Percentiles rank a stretch among this genome's conserved stretches.
Conservation (phyloP, 2,888 invertebrate genomes). For the Baccha elongata region DNA sequence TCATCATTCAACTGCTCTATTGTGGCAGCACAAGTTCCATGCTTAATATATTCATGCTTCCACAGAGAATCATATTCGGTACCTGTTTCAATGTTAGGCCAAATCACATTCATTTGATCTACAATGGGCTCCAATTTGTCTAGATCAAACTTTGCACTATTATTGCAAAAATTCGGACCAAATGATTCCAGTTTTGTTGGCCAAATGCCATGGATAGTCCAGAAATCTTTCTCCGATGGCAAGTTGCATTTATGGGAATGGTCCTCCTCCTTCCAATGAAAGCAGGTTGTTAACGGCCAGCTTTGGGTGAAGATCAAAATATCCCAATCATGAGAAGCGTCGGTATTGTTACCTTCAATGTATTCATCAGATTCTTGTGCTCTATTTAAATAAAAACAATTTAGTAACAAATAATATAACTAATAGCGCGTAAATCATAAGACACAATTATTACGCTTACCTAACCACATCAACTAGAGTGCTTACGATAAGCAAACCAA, state of each 20-base stretch:
- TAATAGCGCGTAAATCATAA: no score
- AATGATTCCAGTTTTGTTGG: conserved; percentile 87
- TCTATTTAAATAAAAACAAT: conserved; percentile 17
- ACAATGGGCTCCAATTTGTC: conserved; percentile 85
- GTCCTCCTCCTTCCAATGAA: conserved; percentile 86
- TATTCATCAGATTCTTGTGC: conserved; percentile 49
- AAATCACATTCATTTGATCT: conserved; percentile 84
- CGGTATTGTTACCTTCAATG: conserved; percentile 24
- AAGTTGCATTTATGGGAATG: conserved; percentile 85
- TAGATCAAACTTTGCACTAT: conserved; percentile 86
- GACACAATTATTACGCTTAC: conserved; percentile 55
- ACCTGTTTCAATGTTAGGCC: conserved; percentile 88
- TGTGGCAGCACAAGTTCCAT: conserved; percentile 89
- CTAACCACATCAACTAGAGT: conserved; percentile 58
- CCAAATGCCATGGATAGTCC: conserved; percentile 94
- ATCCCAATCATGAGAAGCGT: conserved; percentile 85
- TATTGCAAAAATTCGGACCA: conserved; percentile 89
- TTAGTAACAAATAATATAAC: no score
- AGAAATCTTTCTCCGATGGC: conserved; percentile 85
- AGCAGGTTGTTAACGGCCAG: conserved; percentile 90
- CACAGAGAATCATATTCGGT: conserved; percentile 80
- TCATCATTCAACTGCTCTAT: conserved; percentile 85
- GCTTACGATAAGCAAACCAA: conserved; percentile 40
- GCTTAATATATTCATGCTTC: conserved; percentile 91
- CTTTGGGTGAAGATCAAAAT: conserved; percentile 90